Evolutionary conservation across 2,113 vertebrate genomes (phyloP).

Genomic region (Delphinus delphis): DNA sequence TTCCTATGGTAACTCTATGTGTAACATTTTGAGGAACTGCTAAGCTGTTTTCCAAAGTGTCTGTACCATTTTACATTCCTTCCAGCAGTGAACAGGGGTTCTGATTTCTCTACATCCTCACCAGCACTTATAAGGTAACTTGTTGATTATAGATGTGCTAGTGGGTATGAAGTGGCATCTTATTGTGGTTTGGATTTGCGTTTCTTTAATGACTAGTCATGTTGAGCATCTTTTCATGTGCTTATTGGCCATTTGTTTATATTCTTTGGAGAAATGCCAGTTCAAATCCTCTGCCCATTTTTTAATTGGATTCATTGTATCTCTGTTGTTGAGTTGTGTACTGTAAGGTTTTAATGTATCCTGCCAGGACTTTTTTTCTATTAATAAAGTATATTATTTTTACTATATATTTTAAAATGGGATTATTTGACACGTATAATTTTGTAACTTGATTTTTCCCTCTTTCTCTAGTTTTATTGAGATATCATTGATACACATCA

Average conservation of each 20-base stretch:
- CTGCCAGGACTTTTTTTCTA: background rate
- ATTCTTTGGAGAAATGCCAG: background rate
- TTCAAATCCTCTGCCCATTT: background rate
- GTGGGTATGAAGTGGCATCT: background rate
- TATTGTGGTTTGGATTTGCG: background rate
- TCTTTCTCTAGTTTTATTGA: background rate
- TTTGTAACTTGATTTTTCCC: constrained; percentile 6
- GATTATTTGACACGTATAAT: background rate
- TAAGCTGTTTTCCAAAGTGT: background rate
- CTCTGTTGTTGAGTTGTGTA: background rate
- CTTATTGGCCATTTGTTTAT: background rate
- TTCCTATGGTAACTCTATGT: background rate
- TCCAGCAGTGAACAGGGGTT: background rate
- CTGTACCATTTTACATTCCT: background rate
- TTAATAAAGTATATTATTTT: background rate
- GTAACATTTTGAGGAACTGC: background rate
- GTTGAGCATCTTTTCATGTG: background rate
- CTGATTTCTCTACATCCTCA: background rate
- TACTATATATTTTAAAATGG: background rate
- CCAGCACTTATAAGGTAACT: background rate
- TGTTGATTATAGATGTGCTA: background rate
- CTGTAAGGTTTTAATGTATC: background rate
- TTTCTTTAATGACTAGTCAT: background rate
- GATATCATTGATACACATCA: background rate
- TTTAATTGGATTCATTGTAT: background rate